phyloP scores from a whole-genome alignment of 2,113 vertebrate species.

The Pomatorhinus ruficollis region DNA sequence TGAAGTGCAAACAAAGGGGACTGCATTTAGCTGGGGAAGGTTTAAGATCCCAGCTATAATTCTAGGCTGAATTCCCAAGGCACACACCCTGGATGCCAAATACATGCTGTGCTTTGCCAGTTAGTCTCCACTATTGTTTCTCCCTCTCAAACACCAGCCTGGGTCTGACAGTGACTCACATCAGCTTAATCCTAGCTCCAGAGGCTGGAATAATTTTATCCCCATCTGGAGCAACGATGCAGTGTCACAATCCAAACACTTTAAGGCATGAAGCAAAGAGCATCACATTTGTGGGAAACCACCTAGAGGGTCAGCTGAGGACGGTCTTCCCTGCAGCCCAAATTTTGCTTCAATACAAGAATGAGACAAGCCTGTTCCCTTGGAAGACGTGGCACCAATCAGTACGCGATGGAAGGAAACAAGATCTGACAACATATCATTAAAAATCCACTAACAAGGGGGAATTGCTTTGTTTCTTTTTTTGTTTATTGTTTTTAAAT shows the following conservation, averaged over 20 bases:
- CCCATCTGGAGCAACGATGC: background rate
- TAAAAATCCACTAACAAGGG: slow-evolving; percentile 39
- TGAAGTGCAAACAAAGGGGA: background rate
- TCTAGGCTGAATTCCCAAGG: background rate
- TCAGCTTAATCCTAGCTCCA: slow-evolving; percentile 8
- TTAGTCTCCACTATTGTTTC: background rate
- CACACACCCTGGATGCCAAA: background rate
- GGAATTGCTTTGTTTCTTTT: background rate
- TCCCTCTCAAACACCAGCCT: background rate
- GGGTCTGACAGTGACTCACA: background rate
- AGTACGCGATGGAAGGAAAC: background rate
- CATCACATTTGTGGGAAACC: background rate
- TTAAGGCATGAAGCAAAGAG: background rate
- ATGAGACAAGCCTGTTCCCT: background rate
- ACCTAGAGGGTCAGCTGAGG: slow-evolving; percentile 45
- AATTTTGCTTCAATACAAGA: background rate
- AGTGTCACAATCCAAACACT: background rate
- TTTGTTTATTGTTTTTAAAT: slow-evolving; percentile 60
- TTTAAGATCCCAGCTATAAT: background rate
- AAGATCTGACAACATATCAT: slow-evolving; percentile 26
- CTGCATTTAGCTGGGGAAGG: background rate
- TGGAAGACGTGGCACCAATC: background rate
- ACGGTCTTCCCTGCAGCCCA: background rate
- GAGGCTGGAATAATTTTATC: slow-evolving; percentile 16
- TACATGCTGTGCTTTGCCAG: background rate